Conservation (phyloP, 2,797 vertebrate species). For the Micropoecilia bifurca region DNA sequence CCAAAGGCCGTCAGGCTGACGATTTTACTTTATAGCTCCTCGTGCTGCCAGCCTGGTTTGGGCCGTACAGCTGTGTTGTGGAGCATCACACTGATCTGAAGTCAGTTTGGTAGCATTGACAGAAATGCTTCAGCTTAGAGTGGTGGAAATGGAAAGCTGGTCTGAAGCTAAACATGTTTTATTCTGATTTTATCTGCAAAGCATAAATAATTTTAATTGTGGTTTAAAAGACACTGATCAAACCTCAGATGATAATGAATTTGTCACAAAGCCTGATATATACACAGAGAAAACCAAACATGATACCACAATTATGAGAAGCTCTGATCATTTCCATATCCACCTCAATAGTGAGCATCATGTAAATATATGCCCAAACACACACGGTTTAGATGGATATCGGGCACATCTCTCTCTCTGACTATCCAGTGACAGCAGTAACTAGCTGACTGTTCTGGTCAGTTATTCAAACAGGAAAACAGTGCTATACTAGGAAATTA, state of each 20-base stretch:
- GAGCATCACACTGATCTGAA: not conserved
- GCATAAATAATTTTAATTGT: not conserved
- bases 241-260: not conserved
- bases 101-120: not conserved
- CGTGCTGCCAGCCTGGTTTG: not conserved
- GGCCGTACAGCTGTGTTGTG: not conserved
- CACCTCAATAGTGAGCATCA: not conserved
- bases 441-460: not conserved
- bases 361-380: not conserved
- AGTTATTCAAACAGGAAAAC: not conserved
- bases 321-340: not conserved
- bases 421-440: not conserved
- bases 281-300: not conserved
- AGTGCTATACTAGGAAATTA: too few relatives aligned
- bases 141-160: not conserved
- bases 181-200: not conserved
- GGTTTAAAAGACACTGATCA: not conserved
- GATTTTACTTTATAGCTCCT: constrained; percentile 13
- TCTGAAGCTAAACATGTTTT: not conserved
- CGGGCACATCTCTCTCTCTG: not conserved
- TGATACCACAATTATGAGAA: not conserved
- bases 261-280: not conserved
- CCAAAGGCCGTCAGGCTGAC: constrained; percentile 1
- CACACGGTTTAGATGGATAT: not conserved
- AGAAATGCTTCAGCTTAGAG: not conserved